These are phyloP conservation scores for Gnathonemus longibarbis DNA, from an alignment of 2,113 vertebrate genomes.

Conservation along the genomic window DNA sequence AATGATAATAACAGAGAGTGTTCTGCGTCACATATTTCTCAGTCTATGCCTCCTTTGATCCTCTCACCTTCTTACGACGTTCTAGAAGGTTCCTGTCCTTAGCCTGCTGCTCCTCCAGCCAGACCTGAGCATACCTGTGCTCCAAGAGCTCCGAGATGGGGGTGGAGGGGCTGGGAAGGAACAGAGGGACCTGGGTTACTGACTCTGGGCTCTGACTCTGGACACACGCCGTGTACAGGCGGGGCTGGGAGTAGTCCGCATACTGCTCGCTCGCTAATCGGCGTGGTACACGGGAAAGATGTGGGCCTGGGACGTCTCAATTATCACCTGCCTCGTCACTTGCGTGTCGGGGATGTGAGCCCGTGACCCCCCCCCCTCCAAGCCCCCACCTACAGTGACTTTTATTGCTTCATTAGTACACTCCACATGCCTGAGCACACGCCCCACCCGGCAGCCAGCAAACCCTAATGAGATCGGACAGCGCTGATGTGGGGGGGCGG, in stretches of 20 bases:
- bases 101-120: constrained; percentile 69
- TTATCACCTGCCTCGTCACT: constrained; percentile 27
- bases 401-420: constrained; percentile 78
- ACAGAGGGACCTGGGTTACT: neutral
- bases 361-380: constrained; percentile 36
- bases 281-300: constrained; percentile 28
- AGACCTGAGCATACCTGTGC: constrained; percentile 68
- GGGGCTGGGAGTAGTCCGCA: neutral
- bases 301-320: constrained; percentile 31
- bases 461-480: constrained; percentile 32
- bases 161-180: constrained; percentile 57
- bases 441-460: constrained; percentile 30
- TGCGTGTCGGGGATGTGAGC: constrained; percentile 21
- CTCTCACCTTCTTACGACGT: constrained; percentile 55
- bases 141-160: constrained; percentile 72
- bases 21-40: neutral
- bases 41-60: neutral
- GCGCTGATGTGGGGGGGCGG: neutral
- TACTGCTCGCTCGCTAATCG: neutral
- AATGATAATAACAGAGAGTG: neutral
- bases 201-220: neutral
- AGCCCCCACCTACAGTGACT: constrained; percentile 61
- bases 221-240: neutral
- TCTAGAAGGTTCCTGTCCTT: constrained; percentile 31
- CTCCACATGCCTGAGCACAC: constrained; percentile 59